Evolutionary conservation across 2,797 vertebrate genomes (phyloP).

Genomic region (Epinephelus malabaricus): DNA sequence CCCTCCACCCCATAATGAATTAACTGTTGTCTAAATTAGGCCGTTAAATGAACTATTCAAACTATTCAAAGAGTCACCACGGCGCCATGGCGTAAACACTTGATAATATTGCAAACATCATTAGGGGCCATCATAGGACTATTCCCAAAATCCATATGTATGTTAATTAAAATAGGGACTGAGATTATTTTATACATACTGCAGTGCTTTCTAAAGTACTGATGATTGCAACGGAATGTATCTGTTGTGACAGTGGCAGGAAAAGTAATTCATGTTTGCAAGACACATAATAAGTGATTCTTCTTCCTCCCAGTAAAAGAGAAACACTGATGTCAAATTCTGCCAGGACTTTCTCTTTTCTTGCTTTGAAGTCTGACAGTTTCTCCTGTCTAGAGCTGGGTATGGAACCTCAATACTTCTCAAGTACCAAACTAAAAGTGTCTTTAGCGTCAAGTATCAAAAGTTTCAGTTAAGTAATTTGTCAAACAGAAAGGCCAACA

Average conservation of each 20-base stretch:
- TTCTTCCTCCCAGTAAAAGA: too few relatives aligned
- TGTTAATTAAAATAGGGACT: constrained; percentile 43
- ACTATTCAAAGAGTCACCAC: constrained; percentile 19
- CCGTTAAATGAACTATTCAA: constrained; percentile 49
- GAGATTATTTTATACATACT: background rate
- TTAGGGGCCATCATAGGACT: constrained; percentile 17
- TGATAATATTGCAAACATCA: constrained; percentile 28
- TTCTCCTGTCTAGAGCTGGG: background rate
- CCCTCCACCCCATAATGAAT: constrained; percentile 56
- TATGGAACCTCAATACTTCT: background rate
- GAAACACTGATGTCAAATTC: background rate
- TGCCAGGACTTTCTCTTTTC: background rate
- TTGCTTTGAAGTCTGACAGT: background rate
- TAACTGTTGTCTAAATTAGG: constrained; percentile 64
- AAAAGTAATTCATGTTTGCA: background rate
- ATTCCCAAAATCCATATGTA: constrained; percentile 24
- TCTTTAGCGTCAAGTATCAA: background rate
- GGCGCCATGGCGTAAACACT: constrained; percentile 29
- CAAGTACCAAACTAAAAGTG: background rate
- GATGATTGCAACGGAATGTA: background rate
- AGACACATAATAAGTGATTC: background rate
- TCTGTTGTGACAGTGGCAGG: background rate
- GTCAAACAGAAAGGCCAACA: background rate
- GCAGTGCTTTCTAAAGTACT: background rate
- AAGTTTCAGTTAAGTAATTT: background rate